These are phyloP conservation scores for Parauchenoglanis ngamensis DNA, from an alignment of 2,797 vertebrate genomes.

Conservation along the genomic window DNA sequence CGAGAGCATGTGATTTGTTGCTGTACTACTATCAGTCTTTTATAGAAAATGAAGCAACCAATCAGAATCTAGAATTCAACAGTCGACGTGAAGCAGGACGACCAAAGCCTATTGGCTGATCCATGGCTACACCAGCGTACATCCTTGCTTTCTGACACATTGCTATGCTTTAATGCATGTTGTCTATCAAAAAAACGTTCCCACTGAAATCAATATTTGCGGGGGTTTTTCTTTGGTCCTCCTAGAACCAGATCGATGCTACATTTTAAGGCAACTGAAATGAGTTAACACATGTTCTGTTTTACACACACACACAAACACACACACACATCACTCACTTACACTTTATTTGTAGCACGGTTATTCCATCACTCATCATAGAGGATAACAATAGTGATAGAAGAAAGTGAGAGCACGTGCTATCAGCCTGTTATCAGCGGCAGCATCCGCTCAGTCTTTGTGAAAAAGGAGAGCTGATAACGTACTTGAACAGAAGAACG, in stretches of 20 bases:
- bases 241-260: not conserved
- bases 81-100: not conserved
- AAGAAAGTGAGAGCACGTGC: slow-evolving; percentile 4
- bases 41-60: not conserved
- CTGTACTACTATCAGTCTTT: not conserved
- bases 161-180: not conserved
- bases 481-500: not conserved
- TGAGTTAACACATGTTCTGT: not conserved
- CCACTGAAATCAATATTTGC: not conserved
- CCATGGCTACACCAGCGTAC: not conserved
- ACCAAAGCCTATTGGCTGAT: not conserved
- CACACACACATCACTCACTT: not conserved
- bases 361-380: not conserved
- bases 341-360: not conserved
- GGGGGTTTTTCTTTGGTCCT: not conserved
- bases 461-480: slow-evolving; percentile 5
- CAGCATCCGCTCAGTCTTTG: slow-evolving; percentile 14
- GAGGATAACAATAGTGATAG: not conserved
- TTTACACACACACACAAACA: not conserved
- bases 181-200: not conserved
- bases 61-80: not conserved
- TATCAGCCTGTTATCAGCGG: slow-evolving; percentile 20
- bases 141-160: not conserved
- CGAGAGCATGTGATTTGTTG: not conserved
- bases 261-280: not conserved